These are phyloP conservation scores for Oreocharis arfaki DNA, from an alignment of 2,113 vertebrate genomes.

Conservation along the genomic window DNA sequence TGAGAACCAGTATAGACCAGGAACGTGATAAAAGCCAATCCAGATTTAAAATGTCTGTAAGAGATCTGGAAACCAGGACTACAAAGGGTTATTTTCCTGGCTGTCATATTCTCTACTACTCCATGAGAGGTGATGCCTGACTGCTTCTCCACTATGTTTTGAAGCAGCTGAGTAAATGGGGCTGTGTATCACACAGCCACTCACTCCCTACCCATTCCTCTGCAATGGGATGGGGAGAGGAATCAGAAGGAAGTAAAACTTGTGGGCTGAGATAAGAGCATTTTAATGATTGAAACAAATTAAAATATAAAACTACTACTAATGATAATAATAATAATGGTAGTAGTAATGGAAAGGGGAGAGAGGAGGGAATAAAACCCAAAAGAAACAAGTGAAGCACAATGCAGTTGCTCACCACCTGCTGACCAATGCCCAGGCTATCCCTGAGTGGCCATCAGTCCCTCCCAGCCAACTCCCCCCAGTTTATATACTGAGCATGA, in stretches of 20 bases:
- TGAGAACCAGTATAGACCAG: not conserved
- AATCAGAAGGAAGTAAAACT: not conserved
- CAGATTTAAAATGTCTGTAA: not conserved
- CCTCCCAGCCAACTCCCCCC: not conserved
- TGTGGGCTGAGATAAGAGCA: not conserved
- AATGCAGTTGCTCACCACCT: not conserved
- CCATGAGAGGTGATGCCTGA: not conserved
- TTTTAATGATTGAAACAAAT: not conserved
- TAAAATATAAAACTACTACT: not conserved
- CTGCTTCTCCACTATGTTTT: not conserved
- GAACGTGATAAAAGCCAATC: not conserved
- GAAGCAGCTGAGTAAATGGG: not conserved
- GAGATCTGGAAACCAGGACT: not conserved
- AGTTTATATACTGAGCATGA: not conserved
- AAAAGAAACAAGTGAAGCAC: not conserved
- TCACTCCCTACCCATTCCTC: rapidly evolving
- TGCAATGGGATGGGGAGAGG: not conserved
- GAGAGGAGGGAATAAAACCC: not conserved
- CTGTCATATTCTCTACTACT: not conserved
- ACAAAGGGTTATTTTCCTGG: not conserved
- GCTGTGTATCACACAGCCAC: not conserved
- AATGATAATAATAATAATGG: not conserved
- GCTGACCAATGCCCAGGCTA: not conserved
- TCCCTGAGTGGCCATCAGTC: not conserved
- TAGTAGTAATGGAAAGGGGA: not conserved